A percentile compares a stretch with the other conserved stretches of the same genome.
These are phyloP conservation scores for Adineta ricciae DNA, from an alignment of 2,888 invertebrate species.

Conservation along the genomic window DNA sequence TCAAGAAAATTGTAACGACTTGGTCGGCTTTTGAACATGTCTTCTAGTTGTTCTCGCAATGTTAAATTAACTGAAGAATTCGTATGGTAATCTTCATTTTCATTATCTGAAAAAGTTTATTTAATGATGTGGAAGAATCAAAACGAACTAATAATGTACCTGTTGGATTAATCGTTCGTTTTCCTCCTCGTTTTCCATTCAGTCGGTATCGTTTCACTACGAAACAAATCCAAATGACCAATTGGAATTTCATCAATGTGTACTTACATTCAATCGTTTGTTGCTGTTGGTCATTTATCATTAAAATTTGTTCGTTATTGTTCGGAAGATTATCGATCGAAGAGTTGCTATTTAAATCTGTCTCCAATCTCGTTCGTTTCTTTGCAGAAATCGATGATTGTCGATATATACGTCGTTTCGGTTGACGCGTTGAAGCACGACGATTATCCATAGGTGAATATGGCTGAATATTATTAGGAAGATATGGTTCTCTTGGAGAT, in stretches of 20 bases:
- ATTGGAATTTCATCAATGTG: background rate
- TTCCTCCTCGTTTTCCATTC: background rate
- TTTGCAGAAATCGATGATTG: background rate
- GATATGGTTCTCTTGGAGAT: background rate
- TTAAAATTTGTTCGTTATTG: background rate
- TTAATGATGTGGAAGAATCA: background rate
- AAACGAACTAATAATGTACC: background rate
- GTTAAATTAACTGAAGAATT: background rate
- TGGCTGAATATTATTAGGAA: background rate
- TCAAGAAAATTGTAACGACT: slow-evolving; percentile 10
- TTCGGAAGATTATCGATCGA: background rate
- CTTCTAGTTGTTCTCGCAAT: background rate
- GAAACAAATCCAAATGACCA: background rate
- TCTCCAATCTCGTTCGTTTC: background rate
- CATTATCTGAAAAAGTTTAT: slow-evolving; percentile 1
- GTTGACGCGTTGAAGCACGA: background rate
- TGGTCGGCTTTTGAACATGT: background rate
- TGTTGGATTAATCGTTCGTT: background rate
- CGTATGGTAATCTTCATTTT: background rate
- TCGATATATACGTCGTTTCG: background rate
- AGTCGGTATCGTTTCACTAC: background rate
- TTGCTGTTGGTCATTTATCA: background rate
- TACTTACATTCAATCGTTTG: background rate
- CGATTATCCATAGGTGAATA: background rate
- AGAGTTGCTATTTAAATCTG: background rate